Conservation (phyloP, 2,797 vertebrate species). For the Phalloptychus januarius region DNA sequence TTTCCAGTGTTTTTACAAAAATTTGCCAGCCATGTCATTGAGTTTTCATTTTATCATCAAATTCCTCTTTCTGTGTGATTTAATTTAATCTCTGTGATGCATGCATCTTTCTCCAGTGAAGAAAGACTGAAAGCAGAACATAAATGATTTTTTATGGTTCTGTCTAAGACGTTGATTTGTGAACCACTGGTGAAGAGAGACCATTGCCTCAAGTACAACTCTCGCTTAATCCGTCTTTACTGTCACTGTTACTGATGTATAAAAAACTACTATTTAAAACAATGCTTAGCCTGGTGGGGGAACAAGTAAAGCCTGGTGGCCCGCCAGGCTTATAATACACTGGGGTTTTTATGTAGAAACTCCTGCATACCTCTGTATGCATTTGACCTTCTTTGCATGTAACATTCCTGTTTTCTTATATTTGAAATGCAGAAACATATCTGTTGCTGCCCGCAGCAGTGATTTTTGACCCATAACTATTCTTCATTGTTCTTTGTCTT, state of each 20-base stretch:
- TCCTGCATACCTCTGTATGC: not conserved
- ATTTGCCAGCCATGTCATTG: not conserved
- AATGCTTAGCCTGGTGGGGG: too few species aligned
- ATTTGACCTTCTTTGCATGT: not conserved
- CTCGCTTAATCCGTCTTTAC: too few species aligned
- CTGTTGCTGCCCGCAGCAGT: not conserved
- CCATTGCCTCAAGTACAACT: not conserved
- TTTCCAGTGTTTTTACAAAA: not conserved
- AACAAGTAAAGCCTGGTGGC: too few species aligned
- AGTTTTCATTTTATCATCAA: conserved; percentile 5
- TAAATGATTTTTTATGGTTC: not conserved
- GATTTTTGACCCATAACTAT: not conserved
- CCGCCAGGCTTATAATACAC: too few species aligned
- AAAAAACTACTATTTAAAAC: too few species aligned
- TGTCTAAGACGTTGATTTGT: not conserved
- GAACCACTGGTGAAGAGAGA: conserved; percentile 2
- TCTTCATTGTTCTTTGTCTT: conserved; percentile 7
- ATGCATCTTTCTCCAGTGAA: conserved; percentile 15
- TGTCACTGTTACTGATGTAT: too few species aligned
- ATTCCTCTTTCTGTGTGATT: conserved; percentile 26
- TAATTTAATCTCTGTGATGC: conserved; percentile 10
- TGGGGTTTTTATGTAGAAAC: too few species aligned
- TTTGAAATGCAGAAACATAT: not conserved
- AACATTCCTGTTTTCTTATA: conserved; percentile 1
- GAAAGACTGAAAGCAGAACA: conserved; percentile 5